Percentiles rank a stretch among this genome's conserved stretches.
These are phyloP conservation scores for Raja brachyura DNA, from an alignment of 2,113 vertebrate genomes.

Conservation along the genomic window DNA sequence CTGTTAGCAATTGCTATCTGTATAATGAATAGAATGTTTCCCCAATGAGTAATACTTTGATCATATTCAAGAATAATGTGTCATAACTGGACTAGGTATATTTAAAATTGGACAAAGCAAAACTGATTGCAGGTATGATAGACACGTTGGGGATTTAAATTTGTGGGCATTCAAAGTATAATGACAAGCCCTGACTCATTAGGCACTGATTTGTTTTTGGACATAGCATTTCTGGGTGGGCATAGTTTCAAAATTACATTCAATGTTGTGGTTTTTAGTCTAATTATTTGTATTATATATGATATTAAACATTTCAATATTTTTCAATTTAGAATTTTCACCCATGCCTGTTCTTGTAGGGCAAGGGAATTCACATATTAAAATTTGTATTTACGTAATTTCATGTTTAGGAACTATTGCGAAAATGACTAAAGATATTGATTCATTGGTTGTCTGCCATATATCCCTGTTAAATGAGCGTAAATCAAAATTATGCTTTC, in stretches of 20 bases:
- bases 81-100: not conserved
- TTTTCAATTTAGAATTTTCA: not conserved
- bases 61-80: not conserved
- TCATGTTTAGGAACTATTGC: not conserved
- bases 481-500: not conserved
- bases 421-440: not conserved
- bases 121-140: no score
- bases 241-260: not conserved
- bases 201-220: not conserved
- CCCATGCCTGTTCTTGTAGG: not conserved
- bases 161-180: not conserved
- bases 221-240: no score
- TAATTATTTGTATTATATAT: not conserved
- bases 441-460: not conserved
- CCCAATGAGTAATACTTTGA: no score
- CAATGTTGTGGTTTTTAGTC: not conserved
- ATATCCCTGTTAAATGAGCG: not conserved
- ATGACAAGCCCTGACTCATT: not conserved
- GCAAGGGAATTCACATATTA: not conserved
- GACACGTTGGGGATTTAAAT: not conserved
- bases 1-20: not conserved
- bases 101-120: not conserved
- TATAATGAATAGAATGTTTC: not conserved
- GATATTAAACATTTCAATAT: not conserved
- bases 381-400: not conserved